Evolutionary conservation across 2,113 vertebrate genomes (phyloP).

Genomic region (Lepus europaeus): DNA sequence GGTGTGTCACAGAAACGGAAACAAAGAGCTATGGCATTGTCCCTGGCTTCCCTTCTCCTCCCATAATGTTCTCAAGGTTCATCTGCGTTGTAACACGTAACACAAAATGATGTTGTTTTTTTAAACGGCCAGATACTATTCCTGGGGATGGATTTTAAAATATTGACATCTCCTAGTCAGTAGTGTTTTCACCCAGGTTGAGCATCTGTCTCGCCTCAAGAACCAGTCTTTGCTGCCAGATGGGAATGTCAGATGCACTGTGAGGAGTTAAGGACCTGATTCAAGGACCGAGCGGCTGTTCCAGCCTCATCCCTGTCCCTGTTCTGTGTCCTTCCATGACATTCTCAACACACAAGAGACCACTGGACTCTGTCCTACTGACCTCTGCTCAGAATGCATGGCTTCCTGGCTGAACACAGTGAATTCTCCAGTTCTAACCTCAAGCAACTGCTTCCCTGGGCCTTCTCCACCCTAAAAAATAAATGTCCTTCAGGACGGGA

Average conservation of each 20-base stretch:
- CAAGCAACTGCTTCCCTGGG: background rate
- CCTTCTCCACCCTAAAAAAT: background rate
- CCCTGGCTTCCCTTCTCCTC: background rate
- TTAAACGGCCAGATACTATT: background rate
- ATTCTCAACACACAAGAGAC: too few species aligned
- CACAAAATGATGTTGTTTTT: background rate
- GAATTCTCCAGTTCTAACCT: background rate
- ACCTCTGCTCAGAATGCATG: background rate
- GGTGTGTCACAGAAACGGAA: background rate
- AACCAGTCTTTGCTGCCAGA: background rate
- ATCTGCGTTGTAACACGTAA: too few species aligned
- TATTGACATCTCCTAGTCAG: background rate
- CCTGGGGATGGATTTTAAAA: background rate
- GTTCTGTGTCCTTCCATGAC: too few species aligned
- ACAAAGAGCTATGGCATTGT: too few species aligned
- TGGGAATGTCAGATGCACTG: background rate
- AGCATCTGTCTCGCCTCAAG: background rate
- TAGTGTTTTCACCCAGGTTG: background rate
- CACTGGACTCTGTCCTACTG: background rate
- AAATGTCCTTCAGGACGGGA: too few species aligned
- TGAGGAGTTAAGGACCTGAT: too few species aligned
- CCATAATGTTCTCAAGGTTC: background rate
- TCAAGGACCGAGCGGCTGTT: background rate
- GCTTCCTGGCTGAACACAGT: background rate
- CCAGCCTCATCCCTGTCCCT: background rate